Conservation (phyloP, 2,113 vertebrate species). For the Tragulus kanchil region DNA sequence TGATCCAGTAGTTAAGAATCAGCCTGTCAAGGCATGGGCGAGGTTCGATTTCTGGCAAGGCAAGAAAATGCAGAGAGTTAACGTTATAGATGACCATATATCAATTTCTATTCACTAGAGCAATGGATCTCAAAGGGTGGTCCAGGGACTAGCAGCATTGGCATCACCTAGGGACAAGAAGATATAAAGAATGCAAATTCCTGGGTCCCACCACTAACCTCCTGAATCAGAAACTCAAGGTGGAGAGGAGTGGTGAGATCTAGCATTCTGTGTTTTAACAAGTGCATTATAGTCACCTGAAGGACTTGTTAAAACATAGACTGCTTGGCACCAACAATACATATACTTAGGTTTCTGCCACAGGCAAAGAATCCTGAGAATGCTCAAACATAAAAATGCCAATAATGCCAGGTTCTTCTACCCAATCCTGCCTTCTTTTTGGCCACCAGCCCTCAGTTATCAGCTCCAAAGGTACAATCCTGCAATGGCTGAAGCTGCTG, state of each 20-base stretch:
- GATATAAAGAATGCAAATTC: slow-evolving; percentile 7
- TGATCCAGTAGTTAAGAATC: too few species aligned
- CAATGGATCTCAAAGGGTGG: neutral
- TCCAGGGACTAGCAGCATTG: neutral
- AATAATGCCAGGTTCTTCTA: neutral
- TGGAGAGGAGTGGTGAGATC: neutral
- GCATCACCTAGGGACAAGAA: neutral
- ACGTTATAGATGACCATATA: neutral
- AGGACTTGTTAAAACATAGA: neutral
- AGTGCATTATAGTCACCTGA: neutral
- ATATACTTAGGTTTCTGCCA: neutral
- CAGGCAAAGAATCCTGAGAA: neutral
- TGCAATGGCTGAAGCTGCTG: neutral
- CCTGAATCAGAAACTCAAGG: neutral
- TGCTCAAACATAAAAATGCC: neutral
- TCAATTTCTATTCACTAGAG: neutral
- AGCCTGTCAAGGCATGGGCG: too few species aligned
- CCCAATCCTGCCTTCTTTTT: neutral
- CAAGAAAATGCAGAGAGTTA: neutral
- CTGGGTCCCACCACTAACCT: neutral
- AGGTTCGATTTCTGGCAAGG: too few species aligned
- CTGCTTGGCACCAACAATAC: neutral
- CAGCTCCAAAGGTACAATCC: neutral
- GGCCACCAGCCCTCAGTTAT: neutral
- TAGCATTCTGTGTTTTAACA: neutral